Conservation (phyloP, 1,140 invertebrate genomes). For the Coelopa frigida region DNA sequence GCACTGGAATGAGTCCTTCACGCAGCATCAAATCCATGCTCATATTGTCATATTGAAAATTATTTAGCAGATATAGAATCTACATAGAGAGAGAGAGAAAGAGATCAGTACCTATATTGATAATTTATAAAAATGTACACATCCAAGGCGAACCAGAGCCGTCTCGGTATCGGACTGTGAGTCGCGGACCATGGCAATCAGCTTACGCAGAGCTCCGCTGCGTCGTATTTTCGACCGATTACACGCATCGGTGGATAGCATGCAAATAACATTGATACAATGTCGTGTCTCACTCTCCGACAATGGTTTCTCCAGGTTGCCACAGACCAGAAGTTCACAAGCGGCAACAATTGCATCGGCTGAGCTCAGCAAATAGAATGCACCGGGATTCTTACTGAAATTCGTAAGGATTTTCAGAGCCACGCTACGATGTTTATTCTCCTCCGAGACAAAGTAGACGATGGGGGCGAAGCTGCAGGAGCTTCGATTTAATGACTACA, state of each 20-base stretch:
- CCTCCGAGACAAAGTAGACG: constrained; percentile 33
- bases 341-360: constrained; percentile 38
- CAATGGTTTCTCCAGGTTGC: constrained; percentile 30
- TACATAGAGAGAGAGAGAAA: too few species aligned
- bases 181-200: constrained; percentile 35
- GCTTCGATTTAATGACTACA: constrained; percentile 19
- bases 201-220: constrained; percentile 34
- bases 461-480: constrained; percentile 26
- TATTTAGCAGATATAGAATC: constrained; percentile 36
- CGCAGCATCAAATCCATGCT: constrained; percentile 39
- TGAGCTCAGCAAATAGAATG: constrained; percentile 33
- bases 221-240: constrained; percentile 40
- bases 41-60: constrained; percentile 42
- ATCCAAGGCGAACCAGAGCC: too few species aligned
- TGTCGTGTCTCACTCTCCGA: constrained; percentile 31
- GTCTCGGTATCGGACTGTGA: constrained; percentile 32
- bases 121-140: too few species aligned
- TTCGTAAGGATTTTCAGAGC: constrained; percentile 40
- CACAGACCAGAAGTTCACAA: constrained; percentile 32
- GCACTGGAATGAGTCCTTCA: constrained; percentile 34
- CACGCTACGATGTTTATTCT: constrained; percentile 27
- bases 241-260: constrained; percentile 35
- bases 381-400: constrained; percentile 34
- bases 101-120: too few species aligned
- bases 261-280: constrained; percentile 40